These are phyloP conservation scores for Romanogobio albipinnatus DNA, from an alignment of 2,113 vertebrate species.

Conservation along the genomic window DNA sequence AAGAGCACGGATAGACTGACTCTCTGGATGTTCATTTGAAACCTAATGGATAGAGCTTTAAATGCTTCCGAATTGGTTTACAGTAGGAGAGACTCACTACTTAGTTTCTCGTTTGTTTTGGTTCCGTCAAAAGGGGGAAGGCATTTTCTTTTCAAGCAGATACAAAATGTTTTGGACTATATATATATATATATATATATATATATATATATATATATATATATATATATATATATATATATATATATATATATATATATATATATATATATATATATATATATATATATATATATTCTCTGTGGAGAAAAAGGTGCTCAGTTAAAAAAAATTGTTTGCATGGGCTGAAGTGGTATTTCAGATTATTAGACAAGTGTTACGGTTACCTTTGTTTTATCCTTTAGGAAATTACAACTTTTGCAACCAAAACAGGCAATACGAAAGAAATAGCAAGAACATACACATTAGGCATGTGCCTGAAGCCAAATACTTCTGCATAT, in stretches of 20 bases:
- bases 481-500: neutral
- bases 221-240: no score
- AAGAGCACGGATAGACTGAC: conserved; percentile 68
- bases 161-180: neutral
- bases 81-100: conserved; percentile 43
- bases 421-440: neutral
- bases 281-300: conserved; percentile 1
- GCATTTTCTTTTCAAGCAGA: conserved; percentile 21
- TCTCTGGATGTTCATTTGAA: conserved; percentile 74
- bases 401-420: neutral
- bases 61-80: conserved; percentile 56
- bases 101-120: conserved; percentile 39
- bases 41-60: conserved; percentile 68
- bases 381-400: neutral
- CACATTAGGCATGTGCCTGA: neutral
- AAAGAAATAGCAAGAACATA: neutral
- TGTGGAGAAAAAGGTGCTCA: neutral
- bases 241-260: no score
- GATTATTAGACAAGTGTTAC: neutral
- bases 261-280: no score
- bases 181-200: no score
- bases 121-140: neutral
- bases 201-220: no score
- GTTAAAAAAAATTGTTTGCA: neutral
- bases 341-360: neutral